phyloP scores from a whole-genome alignment of 2,797 vertebrate species.

The Thripadectes ignobilis region DNA sequence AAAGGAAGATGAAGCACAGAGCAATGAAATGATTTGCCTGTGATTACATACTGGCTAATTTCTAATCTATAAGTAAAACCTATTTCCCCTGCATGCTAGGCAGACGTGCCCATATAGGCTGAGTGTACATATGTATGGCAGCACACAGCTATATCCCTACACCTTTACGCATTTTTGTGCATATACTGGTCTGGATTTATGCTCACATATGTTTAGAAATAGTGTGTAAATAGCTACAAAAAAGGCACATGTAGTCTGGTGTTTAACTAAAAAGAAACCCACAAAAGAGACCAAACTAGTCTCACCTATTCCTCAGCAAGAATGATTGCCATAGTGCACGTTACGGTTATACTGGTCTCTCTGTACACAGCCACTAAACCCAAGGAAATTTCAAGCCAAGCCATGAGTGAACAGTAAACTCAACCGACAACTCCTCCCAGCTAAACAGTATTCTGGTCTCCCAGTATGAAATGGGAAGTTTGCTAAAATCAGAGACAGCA shows the following conservation, averaged over 20 bases:
- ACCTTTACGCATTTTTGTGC: background rate
- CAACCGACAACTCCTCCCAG: background rate
- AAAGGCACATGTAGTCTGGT: background rate
- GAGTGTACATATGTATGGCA: background rate
- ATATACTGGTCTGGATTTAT: background rate
- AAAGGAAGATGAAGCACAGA: background rate
- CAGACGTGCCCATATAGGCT: background rate
- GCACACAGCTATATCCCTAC: background rate
- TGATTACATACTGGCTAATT: background rate
- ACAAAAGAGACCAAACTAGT: background rate
- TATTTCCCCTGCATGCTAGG: background rate
- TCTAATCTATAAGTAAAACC: conserved; percentile 4
- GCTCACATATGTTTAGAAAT: background rate
- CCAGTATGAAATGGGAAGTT: background rate
- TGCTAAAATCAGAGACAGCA: background rate
- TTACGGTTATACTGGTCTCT: background rate
- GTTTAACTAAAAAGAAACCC: background rate
- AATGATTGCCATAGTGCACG: background rate
- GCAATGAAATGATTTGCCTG: background rate
- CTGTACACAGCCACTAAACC: background rate
- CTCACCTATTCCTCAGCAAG: background rate
- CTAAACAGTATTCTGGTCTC: background rate
- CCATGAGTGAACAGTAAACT: background rate
- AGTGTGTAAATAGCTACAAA: background rate
- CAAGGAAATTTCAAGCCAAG: background rate